phyloP scores from a whole-genome alignment of 2,797 vertebrate genomes.

The Vespertilio murinus region DNA sequence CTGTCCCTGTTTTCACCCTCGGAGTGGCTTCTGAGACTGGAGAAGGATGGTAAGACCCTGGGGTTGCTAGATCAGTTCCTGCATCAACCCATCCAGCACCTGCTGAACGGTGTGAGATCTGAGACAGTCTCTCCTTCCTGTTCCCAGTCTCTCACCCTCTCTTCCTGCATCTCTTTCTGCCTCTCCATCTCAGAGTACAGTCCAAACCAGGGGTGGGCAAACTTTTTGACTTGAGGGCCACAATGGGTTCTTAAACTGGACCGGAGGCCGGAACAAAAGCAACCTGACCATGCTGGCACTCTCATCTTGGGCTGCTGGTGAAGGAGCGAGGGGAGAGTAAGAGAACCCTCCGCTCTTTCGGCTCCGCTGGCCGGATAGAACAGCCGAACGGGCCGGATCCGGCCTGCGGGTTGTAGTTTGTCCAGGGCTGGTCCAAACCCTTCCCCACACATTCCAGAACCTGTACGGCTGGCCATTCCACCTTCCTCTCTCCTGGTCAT shows the following conservation, averaged over 20 bases:
- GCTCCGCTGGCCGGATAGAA: too few species aligned
- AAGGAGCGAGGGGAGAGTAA: too few species aligned
- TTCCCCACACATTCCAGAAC: not conserved
- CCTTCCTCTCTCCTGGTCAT: not conserved
- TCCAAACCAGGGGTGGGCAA: too few species aligned
- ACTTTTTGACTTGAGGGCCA: too few species aligned
- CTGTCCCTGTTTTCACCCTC: not conserved
- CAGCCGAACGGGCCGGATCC: too few species aligned
- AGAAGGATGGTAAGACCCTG: not conserved
- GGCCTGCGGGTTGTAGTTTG: too few species aligned
- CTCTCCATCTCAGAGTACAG: not conserved
- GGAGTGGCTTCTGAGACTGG: not conserved
- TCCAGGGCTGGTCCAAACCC: not conserved
- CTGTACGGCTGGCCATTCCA: not conserved
- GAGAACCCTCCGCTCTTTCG: too few species aligned
- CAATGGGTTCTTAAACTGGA: too few species aligned
- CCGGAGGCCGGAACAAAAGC: too few species aligned
- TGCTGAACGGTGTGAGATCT: not conserved
- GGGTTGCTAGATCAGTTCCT: not conserved
- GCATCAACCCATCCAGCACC: not conserved
- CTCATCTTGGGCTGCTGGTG: too few species aligned
- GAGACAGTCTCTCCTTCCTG: not conserved
- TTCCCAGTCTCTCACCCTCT: not conserved
- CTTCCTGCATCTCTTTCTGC: not conserved
- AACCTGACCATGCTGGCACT: too few species aligned